These are phyloP conservation scores for Agapornis roseicollis DNA, from an alignment of 2,113 vertebrate genomes.

Conservation along the genomic window DNA sequence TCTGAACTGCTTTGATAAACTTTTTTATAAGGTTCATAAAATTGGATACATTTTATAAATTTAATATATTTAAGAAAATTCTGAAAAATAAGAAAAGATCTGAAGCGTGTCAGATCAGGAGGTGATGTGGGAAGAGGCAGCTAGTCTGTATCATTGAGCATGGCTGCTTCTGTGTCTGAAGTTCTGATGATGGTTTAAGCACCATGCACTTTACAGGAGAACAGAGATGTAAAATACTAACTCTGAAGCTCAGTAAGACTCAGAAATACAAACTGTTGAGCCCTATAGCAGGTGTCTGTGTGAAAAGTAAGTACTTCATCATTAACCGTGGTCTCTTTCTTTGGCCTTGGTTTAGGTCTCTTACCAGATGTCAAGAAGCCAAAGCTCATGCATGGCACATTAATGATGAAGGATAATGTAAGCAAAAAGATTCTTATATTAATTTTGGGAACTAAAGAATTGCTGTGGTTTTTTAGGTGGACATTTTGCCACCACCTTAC, in stretches of 20 bases:
- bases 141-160: rapidly evolving
- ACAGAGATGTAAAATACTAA: not conserved
- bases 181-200: not conserved
- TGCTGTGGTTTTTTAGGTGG: rapidly evolving
- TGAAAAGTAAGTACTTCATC: rapidly evolving
- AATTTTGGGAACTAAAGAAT: not conserved
- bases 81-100: not conserved
- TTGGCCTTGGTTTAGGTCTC: conserved; percentile 70
- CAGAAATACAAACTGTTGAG: not conserved
- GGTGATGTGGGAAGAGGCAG: not conserved
- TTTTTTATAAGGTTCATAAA: not conserved
- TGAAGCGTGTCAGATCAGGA: not conserved
- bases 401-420: conserved; percentile 96
- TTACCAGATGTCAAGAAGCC: conserved; percentile 88
- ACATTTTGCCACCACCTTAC: rapidly evolving
- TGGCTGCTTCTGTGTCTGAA: rapidly evolving
- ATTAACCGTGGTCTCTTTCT: rapidly evolving
- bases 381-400: conserved; percentile 88
- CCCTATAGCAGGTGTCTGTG: rapidly evolving
- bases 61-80: not conserved
- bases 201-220: rapidly evolving
- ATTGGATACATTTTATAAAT: not conserved
- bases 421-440: conserved; percentile 25
- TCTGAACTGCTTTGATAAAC: not conserved
- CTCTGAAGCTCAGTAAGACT: not conserved